Percentiles rank a stretch among this genome's conserved stretches.
Conservation (phyloP, 1,140 invertebrate genomes). For the Pogonomyrmex barbatus region DNA sequence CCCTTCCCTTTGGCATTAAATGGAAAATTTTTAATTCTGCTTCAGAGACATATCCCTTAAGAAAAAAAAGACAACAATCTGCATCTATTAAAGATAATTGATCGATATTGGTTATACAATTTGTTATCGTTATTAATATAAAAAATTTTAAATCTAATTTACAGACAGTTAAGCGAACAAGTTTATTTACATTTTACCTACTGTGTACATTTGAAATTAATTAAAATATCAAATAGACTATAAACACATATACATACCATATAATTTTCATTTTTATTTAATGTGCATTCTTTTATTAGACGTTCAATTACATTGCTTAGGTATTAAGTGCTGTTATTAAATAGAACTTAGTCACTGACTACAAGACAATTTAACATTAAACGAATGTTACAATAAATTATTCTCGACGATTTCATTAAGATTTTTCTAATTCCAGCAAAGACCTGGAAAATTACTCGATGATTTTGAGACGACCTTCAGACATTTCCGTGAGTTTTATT, state of each 20-base stretch:
- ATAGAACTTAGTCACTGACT: not conserved
- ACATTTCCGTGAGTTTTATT: not conserved
- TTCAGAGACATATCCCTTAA: not conserved
- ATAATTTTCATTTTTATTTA: not conserved
- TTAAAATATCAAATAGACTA: not conserved
- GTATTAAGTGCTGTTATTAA: constrained; percentile 9
- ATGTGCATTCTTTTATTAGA: not conserved
- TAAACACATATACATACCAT: not conserved
- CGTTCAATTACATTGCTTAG: not conserved
- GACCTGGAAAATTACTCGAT: not conserved
- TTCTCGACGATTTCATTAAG: not conserved
- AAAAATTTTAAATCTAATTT: not conserved
- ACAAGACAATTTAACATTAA: not conserved
- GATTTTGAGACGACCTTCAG: not conserved
- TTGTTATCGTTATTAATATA: not conserved
- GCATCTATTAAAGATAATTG: constrained; percentile 6
- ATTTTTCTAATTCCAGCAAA: not conserved
- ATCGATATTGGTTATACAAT: not conserved
- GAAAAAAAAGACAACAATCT: constrained; percentile 2
- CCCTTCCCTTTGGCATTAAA: not conserved
- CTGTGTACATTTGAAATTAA: not conserved
- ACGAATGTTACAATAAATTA: not conserved
- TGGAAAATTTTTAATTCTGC: not conserved
- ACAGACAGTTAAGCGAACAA: not conserved
- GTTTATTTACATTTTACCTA: not conserved